Evolutionary conservation across 1,140 invertebrate species (phyloP), one percentile per base, ranked within the genome.

Genomic region (Neodiprion virginianus): DNA sequence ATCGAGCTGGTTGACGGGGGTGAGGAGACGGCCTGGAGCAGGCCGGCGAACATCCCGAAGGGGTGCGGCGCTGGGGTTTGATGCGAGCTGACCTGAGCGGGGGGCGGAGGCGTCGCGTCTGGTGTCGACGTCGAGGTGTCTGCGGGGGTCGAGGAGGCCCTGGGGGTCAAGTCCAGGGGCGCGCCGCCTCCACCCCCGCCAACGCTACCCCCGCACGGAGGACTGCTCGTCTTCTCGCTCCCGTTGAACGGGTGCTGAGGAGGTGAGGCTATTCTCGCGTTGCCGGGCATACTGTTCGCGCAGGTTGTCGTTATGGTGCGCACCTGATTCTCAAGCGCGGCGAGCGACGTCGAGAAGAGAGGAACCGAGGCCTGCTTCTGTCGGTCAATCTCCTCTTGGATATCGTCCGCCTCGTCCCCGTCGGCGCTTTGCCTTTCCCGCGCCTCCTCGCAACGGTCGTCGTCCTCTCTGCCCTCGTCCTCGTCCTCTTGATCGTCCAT

Each of bases 311-410:
- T 92, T 81, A 93, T 92, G 72, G 92, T 93, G 84, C 92, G 91
- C 78, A 93, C 91, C 88, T 95, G 93, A 83, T 94, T 93, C 80
- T 94, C 93, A 8, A 94, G 89, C 68, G 94, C 95, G 72, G 94
- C 93, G 74, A 96, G 89, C 48, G 94, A 94, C 0, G 93, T 92
- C 3, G 92, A 93, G 84, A 94, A 95, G 73, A 89, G 91, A 4
- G 89, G 85, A 83, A 90, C 84, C 83, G 82, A 88, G 87, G 84
- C 88, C 86, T 86, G 84, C 84, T 86, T 86, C 85, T 81, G 86
- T 88, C 83, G 85, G 85, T 80, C 68, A 21, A 53, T 74, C 53
- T 72, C 48, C 48, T 66, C 72, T 12, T 76, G 23, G 8, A 79
- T 53, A 75, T 93, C 91, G 79, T 92, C 91, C 75, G 90, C 90